A percentile compares a stretch with the other conserved stretches of the same genome.
Evolutionary conservation across 2,113 vertebrate genomes (phyloP).

Genomic region (Fregata magnificens): DNA sequence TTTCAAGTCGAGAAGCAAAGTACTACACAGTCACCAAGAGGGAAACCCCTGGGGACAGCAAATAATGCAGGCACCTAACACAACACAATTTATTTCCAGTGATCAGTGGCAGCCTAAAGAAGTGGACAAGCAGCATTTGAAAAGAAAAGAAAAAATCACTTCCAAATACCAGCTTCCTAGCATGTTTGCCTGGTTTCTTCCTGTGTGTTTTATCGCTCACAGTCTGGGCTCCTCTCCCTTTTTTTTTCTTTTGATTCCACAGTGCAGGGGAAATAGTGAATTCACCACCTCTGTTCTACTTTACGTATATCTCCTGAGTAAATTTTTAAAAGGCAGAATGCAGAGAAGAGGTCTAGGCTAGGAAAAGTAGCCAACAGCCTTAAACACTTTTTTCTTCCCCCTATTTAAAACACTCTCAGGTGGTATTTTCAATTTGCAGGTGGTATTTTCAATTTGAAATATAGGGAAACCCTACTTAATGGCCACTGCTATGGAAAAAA

Average conservation of each 20-base stretch:
- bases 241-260: neutral
- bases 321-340: neutral
- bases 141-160: neutral
- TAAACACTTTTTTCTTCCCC: neutral
- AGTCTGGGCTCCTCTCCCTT: neutral
- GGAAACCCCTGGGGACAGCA: neutral
- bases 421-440: neutral
- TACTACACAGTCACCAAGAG: neutral
- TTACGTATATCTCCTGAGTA: neutral
- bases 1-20: neutral
- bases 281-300: neutral
- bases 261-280: neutral
- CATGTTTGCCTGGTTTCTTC: neutral
- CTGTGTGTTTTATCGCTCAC: neutral
- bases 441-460: neutral
- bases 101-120: slow-evolving; percentile 13
- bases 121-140: neutral
- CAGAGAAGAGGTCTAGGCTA: neutral
- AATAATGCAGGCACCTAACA: slow-evolving; percentile 5
- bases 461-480: neutral
- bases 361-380: neutral
- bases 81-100: neutral
- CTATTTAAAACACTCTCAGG: neutral
- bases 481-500: neutral
- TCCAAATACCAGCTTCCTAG: neutral